Conservation (phyloP, 2,797 vertebrate genomes). For the Anas bernieri region DNA sequence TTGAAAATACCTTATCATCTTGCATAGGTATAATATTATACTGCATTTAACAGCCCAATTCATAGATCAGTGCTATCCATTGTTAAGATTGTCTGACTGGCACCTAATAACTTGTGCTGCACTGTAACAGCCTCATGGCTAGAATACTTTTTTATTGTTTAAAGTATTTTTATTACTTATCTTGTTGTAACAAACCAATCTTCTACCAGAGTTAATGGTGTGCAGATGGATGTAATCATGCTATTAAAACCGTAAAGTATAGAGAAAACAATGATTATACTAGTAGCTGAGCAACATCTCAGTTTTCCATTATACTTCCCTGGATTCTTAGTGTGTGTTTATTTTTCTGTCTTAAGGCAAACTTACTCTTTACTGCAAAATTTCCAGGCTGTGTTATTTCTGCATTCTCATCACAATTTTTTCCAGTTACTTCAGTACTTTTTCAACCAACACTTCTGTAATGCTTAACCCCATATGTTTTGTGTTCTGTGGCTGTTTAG, state of each 20-base stretch:
- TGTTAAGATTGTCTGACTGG: neutral
- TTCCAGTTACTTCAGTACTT: neutral
- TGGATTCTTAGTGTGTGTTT: neutral
- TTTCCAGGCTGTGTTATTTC: neutral
- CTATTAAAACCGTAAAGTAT: neutral
- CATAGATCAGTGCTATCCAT: neutral
- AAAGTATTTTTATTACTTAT: neutral
- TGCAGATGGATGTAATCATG: neutral
- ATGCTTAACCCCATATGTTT: neutral
- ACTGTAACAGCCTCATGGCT: neutral
- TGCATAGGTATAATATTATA: neutral
- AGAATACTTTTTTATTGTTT: neutral
- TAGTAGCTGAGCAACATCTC: neutral
- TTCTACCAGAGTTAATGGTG: neutral
- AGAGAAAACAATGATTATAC: neutral
- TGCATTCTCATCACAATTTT: neutral
- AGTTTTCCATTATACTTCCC: neutral
- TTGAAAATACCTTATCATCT: neutral
- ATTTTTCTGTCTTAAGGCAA: neutral
- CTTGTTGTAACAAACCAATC: neutral
- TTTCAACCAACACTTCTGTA: neutral
- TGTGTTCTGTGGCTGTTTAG: neutral
- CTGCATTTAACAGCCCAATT: neutral
- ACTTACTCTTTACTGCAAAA: neutral
- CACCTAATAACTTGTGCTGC: neutral